Percentiles rank a stretch among this genome's conserved stretches.
These are phyloP conservation scores for Stegophylla sp. DNA, from an alignment of 2,888 invertebrate species.

Conservation along the genomic window DNA sequence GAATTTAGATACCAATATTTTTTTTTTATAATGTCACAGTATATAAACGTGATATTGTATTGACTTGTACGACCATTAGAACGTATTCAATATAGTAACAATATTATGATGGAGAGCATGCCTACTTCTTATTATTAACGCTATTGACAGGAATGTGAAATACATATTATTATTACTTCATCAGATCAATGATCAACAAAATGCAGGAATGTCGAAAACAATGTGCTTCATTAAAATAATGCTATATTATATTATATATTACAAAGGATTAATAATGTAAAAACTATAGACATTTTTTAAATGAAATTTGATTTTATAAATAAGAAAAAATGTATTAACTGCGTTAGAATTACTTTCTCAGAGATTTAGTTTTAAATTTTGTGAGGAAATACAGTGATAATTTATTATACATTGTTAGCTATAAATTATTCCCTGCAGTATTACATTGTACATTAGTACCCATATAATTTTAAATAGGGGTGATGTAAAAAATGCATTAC, in stretches of 20 bases:
- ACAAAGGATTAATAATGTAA: no score
- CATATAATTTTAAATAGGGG: conserved; percentile 15
- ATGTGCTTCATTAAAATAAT: no score
- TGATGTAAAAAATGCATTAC: conserved; percentile 7
- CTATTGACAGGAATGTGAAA: background rate
- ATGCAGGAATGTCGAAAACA: background rate
- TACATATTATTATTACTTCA: background rate
- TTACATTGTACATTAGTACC: no score
- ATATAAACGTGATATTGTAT: conserved; percentile 5
- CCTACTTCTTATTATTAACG: background rate
- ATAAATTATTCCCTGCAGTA: no score
- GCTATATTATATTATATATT: no score
- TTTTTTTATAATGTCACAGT: background rate
- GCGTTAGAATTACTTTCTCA: background rate
- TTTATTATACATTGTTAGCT: background rate
- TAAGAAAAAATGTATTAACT: no score
- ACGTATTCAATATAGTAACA: background rate
- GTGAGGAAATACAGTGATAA: conserved; percentile 1
- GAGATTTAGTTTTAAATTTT: background rate
- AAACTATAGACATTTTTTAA: no score
- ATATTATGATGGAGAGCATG: background rate
- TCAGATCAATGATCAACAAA: conserved; percentile 3
- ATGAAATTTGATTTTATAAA: no score
- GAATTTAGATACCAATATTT: background rate
- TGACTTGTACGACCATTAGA: background rate